These are phyloP conservation scores for Salmo trutta DNA, from an alignment of 2,797 vertebrate species.

Conservation along the genomic window DNA sequence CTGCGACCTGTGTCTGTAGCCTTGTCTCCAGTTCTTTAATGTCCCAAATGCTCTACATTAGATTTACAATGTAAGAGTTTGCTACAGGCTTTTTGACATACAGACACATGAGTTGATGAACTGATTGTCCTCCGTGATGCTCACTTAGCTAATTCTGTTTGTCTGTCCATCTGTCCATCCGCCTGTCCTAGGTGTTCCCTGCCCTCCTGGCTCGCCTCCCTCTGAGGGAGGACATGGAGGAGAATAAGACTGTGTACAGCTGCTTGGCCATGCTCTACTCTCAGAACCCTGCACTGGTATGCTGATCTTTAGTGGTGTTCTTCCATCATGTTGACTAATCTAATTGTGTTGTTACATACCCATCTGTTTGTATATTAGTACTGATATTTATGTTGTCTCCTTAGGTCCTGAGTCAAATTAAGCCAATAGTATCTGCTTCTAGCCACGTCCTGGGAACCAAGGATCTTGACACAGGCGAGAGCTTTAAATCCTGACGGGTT, in stretches of 20 bases:
- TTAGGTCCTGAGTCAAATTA: slow-evolving; percentile 64
- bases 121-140: background rate
- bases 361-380: background rate
- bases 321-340: background rate
- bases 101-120: background rate
- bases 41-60: too few species aligned
- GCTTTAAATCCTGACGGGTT: too few species aligned
- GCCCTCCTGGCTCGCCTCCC: slow-evolving; percentile 80
- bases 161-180: background rate
- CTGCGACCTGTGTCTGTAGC: too few species aligned
- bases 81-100: too few species aligned
- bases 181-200: slow-evolving; percentile 78
- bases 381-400: slow-evolving; percentile 9
- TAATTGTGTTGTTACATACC: background rate
- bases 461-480: slow-evolving; percentile 68
- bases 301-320: background rate
- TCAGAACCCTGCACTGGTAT: slow-evolving; percentile 68
- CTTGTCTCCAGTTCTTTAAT: too few species aligned
- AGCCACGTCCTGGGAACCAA: slow-evolving; percentile 63
- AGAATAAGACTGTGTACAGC: slow-evolving; percentile 83
- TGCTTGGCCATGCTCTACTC: slow-evolving; percentile 83
- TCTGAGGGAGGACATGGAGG: slow-evolving; percentile 86
- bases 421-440: slow-evolving; percentile 67
- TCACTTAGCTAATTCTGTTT: background rate
- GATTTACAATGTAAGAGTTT: too few species aligned